Evolutionary conservation across 1,140 invertebrate species (phyloP).

Genomic region (Octopus bimaculoides): DNA sequence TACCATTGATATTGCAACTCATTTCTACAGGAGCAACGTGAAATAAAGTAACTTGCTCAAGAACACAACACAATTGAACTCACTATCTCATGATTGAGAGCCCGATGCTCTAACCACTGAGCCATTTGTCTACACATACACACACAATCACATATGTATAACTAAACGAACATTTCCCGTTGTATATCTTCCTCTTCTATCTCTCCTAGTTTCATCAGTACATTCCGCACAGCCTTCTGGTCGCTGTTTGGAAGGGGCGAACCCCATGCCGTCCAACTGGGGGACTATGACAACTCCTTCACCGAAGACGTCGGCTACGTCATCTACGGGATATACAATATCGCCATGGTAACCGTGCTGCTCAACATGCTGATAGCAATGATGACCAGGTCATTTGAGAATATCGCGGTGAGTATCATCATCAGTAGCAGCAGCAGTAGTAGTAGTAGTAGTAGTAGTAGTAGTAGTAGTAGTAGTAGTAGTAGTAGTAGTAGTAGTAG

Average conservation of each 20-base stretch:
- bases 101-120: too few relatives aligned
- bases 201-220: constrained; percentile 59
- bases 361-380: constrained; percentile 64
- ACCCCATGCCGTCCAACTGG: constrained; percentile 61
- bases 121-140: too few relatives aligned
- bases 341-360: constrained; percentile 60
- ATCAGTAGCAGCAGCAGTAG: not conserved
- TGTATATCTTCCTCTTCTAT: not conserved
- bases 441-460: not conserved
- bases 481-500: not conserved
- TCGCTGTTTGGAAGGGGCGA: constrained; percentile 71
- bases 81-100: too few relatives aligned
- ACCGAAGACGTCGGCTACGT: constrained; percentile 44
- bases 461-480: not conserved
- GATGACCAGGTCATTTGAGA: constrained; percentile 62
- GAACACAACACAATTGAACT: too few relatives aligned
- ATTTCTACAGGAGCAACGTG: too few relatives aligned
- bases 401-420: constrained; percentile 56
- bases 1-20: too few relatives aligned
- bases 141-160: not conserved
- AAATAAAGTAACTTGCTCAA: too few relatives aligned
- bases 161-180: not conserved
- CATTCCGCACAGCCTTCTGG: constrained; percentile 72
- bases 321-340: constrained; percentile 54
- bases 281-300: constrained; percentile 33